Conservation (phyloP, 2,113 vertebrate species). For the Rallus limicola region DNA sequence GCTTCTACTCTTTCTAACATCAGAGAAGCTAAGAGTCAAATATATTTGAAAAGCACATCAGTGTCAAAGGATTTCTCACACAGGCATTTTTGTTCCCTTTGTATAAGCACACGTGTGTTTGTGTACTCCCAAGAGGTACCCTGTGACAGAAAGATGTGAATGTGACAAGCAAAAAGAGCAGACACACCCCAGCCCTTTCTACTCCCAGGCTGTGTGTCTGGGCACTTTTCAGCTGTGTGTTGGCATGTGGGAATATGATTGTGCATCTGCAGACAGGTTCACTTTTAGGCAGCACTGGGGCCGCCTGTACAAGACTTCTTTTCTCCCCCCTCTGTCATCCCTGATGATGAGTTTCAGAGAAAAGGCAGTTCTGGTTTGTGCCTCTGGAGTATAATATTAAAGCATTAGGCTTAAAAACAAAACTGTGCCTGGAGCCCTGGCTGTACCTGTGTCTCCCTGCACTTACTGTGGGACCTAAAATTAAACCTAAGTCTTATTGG, state of each 20-base stretch:
- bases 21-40: conserved; percentile 78
- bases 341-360: not conserved
- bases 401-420: not conserved
- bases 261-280: not conserved
- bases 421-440: not conserved
- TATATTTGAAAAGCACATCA: conserved; percentile 81
- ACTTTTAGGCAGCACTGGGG: not conserved
- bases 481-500: not conserved
- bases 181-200: too few relatives aligned
- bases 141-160: not conserved
- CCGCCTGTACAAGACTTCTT: too few relatives aligned
- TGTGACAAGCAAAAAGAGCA: not conserved
- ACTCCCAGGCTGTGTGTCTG: too few relatives aligned
- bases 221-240: not conserved
- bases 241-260: not conserved
- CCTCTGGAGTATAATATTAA: not conserved
- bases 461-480: not conserved
- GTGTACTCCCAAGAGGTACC: not conserved
- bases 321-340: not conserved
- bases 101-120: not conserved
- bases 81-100: conserved; percentile 34
- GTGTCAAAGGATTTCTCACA: conserved; percentile 62
- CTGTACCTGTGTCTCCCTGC: not conserved
- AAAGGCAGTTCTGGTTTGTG: not conserved
- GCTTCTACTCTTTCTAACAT: conserved; percentile 73